Conservation (phyloP, 2,888 invertebrate genomes). For the Ommatoiulus sabulosus region DNA sequence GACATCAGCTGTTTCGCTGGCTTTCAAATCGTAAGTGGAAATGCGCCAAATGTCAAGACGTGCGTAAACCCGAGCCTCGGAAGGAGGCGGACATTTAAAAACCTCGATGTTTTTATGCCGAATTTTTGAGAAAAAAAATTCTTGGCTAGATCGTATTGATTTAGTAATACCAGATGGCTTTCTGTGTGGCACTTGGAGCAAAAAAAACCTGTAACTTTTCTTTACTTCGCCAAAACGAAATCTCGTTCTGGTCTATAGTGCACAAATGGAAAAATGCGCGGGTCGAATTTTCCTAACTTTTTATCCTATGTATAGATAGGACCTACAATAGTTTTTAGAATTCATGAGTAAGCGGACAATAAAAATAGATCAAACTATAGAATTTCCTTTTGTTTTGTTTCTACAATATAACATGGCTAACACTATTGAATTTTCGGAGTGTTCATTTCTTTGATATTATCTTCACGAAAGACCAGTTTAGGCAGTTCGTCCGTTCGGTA, state of each 20-base stretch:
- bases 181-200: not conserved
- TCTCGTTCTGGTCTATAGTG: not conserved
- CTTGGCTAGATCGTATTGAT: conserved; percentile 36
- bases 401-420: not conserved
- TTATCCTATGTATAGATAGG: not conserved
- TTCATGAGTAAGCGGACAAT: not conserved
- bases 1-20: not conserved
- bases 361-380: not conserved
- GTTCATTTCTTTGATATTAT: not conserved
- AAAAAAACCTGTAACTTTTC: not conserved
- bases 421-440: not conserved
- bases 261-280: not conserved
- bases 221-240: not conserved
- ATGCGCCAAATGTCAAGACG: not conserved
- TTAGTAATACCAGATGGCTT: conserved; percentile 12
- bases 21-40: not conserved
- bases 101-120: not conserved
- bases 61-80: not conserved
- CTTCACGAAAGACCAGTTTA: not conserved
- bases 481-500: not conserved
- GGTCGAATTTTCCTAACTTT: not conserved
- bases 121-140: not conserved
- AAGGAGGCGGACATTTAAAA: not conserved
- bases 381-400: not conserved
- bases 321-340: not conserved